A percentile compares a stretch with the other conserved stretches of the same genome.
Conservation (phyloP, 2,888 invertebrate genomes). For the Tachina fera region DNA sequence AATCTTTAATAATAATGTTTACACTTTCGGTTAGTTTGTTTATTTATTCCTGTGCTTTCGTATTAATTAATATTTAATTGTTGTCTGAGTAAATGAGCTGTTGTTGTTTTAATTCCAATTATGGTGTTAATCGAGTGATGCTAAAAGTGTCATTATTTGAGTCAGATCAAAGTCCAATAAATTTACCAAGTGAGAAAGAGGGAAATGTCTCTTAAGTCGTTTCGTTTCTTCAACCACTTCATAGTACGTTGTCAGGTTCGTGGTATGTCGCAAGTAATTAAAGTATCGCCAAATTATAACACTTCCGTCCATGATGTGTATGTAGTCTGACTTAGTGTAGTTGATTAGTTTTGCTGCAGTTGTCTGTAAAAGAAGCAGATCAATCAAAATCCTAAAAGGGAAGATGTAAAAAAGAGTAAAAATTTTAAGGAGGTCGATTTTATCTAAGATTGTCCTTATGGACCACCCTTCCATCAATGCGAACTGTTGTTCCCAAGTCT, state of each 20-base stretch:
- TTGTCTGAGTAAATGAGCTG: too few relatives aligned
- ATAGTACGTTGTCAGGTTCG: not conserved
- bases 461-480: too few relatives aligned
- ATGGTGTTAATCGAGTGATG: constrained; percentile 29
- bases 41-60: too few relatives aligned
- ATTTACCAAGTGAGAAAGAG: constrained; percentile 40
- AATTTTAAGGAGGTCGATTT: too few relatives aligned
- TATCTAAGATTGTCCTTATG: too few relatives aligned
- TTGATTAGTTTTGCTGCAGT: not conserved
- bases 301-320: not conserved
- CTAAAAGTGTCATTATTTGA: constrained; percentile 26
- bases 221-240: not conserved
- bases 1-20: too few relatives aligned
- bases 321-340: not conserved
- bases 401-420: not conserved
- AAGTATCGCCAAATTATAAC: not conserved
- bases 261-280: not conserved
- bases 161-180: too few relatives aligned
- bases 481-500: too few relatives aligned
- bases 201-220: constrained; percentile 12
- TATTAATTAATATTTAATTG: too few relatives aligned
- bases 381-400: not conserved
- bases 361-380: not conserved
- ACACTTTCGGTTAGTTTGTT: too few relatives aligned
- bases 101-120: too few relatives aligned